Base-by-base conservation (phyloP, 1,140 invertebrate genomes). In the Diorhabda carinulata region DNA sequence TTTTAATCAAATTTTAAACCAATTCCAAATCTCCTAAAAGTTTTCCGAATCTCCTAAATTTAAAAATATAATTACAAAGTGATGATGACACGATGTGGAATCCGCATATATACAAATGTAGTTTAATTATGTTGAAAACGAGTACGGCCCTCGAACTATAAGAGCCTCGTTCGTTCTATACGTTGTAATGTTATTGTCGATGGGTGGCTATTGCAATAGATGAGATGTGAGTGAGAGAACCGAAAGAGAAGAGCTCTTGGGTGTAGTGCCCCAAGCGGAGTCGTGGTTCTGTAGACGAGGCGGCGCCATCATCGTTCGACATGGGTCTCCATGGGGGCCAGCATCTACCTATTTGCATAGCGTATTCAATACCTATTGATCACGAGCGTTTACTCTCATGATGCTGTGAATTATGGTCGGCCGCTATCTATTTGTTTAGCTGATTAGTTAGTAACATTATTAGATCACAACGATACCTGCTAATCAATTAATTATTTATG, bases 401-500 rank as follows among this genome's bases (percentile, higher is more conserved):
- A 80, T 79, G 75, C 79, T 77, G 78, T 80, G 77, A 80, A 79
- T 80, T 80, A 80, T 80, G 79, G 78, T 77, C 70, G 77, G 73
- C 75, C 78, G 76, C 78, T 81, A 81, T 81, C 78, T 81, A 79
- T 81, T 81, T 81, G 79, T 80, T 80, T 81, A 78, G 78, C 77
- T 80, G 78, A 81, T 81, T 81, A 80, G 78, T 78, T 78, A 79
- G 79, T 78, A 78, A 81, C 78, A 78, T 80, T 80, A 80, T 81
- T 81, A 81, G 78, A 81, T 81, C 78, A 77, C 69, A 71, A 68
- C 77, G 78, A 81, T 80, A 81, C 78, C 78, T 80, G 78, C 76
- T 80, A 81, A 81, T 81, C 78, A 81, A 79, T 81, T 79, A 80
- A 78, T 81, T 81, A 81, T 81, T 81, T 81, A 81, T 79, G 78